Conservation (phyloP, 2,113 vertebrate genomes). For the Bubo scandiacus region DNA sequence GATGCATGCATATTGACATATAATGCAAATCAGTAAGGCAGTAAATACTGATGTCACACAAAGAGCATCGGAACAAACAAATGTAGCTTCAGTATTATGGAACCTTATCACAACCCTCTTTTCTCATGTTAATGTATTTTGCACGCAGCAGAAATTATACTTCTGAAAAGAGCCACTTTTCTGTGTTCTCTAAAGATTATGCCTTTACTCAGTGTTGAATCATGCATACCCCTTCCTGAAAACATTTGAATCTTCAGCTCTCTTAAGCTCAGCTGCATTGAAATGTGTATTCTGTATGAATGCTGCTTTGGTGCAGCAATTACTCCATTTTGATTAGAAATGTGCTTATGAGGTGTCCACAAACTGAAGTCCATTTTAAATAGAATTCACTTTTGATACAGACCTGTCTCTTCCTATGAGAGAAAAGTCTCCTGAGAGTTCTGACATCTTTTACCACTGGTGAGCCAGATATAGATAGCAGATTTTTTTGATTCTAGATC, state of each 20-base stretch:
- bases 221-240: slow-evolving; percentile 35
- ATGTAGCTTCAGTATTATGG: not conserved
- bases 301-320: slow-evolving; percentile 7
- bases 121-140: not conserved
- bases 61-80: not conserved
- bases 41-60: not conserved
- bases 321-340: slow-evolving; percentile 28
- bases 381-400: not conserved
- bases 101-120: not conserved
- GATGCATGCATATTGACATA: not conserved
- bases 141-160: not conserved
- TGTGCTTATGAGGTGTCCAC: not conserved
- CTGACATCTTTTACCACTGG: not conserved
- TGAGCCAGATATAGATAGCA: not conserved
- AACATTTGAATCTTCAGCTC: slow-evolving; percentile 27
- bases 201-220: slow-evolving; percentile 30
- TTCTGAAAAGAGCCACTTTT: slow-evolving; percentile 33
- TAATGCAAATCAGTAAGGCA: not conserved
- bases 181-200: slow-evolving; percentile 33
- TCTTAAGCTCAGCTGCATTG: slow-evolving; percentile 11
- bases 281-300: slow-evolving; percentile 7
- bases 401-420: not conserved
- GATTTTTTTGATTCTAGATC: not conserved
- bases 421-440: not conserved
- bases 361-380: not conserved